Evolutionary conservation across 2,888 invertebrate genomes (phyloP), one percentile per base, ranked within the genome.

Genomic region (Diachrysia chrysitis): DNA sequence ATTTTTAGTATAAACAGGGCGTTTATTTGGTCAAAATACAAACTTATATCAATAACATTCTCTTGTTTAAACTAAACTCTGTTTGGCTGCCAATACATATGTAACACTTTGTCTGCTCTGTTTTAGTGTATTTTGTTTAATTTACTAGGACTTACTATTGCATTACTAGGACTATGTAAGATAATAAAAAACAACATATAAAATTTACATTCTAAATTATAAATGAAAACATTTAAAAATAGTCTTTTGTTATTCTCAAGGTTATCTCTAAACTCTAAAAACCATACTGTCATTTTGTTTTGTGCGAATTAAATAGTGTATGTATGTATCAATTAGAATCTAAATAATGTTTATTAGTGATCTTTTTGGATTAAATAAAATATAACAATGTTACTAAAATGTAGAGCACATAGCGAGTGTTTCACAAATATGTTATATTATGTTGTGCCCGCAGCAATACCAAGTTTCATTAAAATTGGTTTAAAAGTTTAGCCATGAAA

Each of bases 181-280:
- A 48, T 6, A 29, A 35, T 54, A 46, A 55, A 54, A 3, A 51
- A 48, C 56, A 70, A 32, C 19, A 25, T 37, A 6, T 17, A 58
- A 19, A 19, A 55, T 0, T 55, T 7, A 56, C 54, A 62, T 57
- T 37, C 5, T n/a, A 29, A 0, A 3, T 51, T 23, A 53, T 35
- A 63, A 58, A 51, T 51, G 48, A 56, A 63, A 73, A 56, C 23
- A 59, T 55, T 63, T 65, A 32, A 70, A 58, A 63, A 56, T 32
- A 9, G 42, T 46, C 48, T 58, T 51, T 65, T 64, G 46, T 57
- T 25, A 66, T 57, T 66, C 23, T 71, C 79, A 81, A 80, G 79
- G 79, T 76, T 76, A 71, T 14, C 14, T 46, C 12, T 1, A 16
- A 37, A 14, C 16, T 19, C 0, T 54, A 35, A 53, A 53, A 61